A percentile compares a stretch with the other conserved stretches of the same genome.
Evolutionary conservation across 2,797 vertebrate species (phyloP).

Genomic region (Sebastes minor): DNA sequence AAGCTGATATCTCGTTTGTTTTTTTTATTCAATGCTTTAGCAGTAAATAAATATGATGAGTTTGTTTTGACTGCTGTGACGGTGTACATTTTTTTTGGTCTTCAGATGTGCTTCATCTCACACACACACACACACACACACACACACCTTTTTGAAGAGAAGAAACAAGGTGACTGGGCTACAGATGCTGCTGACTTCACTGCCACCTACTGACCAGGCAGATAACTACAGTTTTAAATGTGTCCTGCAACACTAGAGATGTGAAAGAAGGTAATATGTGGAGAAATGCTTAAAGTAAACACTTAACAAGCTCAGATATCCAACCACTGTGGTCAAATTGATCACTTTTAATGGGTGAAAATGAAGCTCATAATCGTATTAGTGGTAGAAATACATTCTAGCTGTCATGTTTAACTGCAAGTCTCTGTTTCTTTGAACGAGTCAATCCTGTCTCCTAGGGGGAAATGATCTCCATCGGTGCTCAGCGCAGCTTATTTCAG

Average conservation of each 20-base stretch:
- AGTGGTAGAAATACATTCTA: background rate
- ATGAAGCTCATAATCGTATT: no score
- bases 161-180: background rate
- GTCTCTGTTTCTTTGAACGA: slow-evolving; percentile 4
- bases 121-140: background rate
- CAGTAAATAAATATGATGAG: slow-evolving; percentile 63
- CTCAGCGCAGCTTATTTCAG: slow-evolving; percentile 53
- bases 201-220: slow-evolving; percentile 36
- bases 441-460: background rate
- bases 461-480: slow-evolving; percentile 18
- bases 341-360: background rate
- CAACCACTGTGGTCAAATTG: background rate
- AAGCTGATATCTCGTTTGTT: slow-evolving; percentile 56
- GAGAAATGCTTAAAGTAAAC: background rate
- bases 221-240: background rate
- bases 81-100: background rate
- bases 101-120: background rate
- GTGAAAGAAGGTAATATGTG: background rate
- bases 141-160: background rate
- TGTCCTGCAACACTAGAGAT: fast-evolving
- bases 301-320: background rate
- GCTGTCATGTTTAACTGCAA: slow-evolving; percentile 5
- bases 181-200: background rate
- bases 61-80: slow-evolving; percentile 33
- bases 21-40: slow-evolving; percentile 68